Percentiles rank a stretch among this genome's conserved stretches.
Conservation (phyloP, 2,113 vertebrate species). For the Seriola rivoliana region DNA sequence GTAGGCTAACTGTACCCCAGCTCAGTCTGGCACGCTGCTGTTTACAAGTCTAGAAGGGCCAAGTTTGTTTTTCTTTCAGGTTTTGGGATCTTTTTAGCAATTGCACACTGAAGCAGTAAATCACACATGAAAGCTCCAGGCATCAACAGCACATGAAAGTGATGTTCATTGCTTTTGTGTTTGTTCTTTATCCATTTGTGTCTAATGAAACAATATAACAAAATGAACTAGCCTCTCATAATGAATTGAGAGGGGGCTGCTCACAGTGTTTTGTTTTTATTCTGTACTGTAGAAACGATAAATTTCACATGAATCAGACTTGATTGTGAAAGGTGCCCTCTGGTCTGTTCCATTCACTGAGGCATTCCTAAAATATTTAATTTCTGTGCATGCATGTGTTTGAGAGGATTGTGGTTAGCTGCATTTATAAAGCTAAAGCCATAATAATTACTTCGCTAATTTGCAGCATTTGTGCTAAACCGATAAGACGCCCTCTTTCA, state of each 20-base stretch:
- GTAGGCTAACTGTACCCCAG: neutral
- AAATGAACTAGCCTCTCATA: conserved; percentile 27
- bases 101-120: conserved; percentile 28
- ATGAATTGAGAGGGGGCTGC: conserved; percentile 26
- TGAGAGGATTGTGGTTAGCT: conserved; percentile 63
- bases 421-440: conserved; percentile 66
- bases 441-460: conserved; percentile 79
- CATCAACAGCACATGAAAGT: conserved; percentile 51
- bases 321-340: conserved; percentile 57
- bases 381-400: conserved; percentile 58
- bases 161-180: conserved; percentile 32
- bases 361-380: conserved; percentile 58
- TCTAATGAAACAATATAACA: conserved; percentile 43
- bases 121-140: conserved; percentile 50
- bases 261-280: conserved; percentile 30
- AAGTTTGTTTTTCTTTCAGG: conserved; percentile 1
- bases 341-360: conserved; percentile 50
- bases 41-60: conserved; percentile 20
- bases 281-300: conserved; percentile 23
- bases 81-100: conserved; percentile 7
- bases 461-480: conserved; percentile 72
- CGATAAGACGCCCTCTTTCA: conserved; percentile 72
- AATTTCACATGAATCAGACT: conserved; percentile 46
- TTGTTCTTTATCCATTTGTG: conserved; percentile 60
- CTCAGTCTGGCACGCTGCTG: conserved; percentile 6